These are phyloP conservation scores for Coendou prehensilis DNA, from an alignment of 2,797 vertebrate genomes.

Conservation along the genomic window DNA sequence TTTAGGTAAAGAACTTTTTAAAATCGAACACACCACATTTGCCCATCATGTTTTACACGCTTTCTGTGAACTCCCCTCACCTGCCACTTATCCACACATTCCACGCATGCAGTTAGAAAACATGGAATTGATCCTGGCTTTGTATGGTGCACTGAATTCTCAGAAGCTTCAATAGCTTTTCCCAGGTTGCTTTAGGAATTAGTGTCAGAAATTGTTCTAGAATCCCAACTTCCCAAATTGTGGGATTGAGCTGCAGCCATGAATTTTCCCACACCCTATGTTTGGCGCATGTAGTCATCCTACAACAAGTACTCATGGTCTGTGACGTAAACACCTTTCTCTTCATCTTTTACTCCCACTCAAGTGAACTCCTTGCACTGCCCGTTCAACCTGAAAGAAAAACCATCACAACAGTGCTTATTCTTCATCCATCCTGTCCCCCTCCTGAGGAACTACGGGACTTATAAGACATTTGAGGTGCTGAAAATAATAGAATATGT, in stretches of 20 bases:
- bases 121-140: too few species aligned
- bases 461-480: too few species aligned
- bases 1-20: too few species aligned
- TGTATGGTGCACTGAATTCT: too few species aligned
- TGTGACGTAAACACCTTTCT: not conserved
- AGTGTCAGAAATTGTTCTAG: not conserved
- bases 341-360: not conserved
- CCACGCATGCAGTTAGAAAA: not conserved
- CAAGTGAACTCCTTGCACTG: not conserved
- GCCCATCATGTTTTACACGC: too few species aligned
- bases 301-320: not conserved
- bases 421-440: too few species aligned
- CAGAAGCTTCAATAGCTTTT: not conserved
- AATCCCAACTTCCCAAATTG: not conserved
- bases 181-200: not conserved
- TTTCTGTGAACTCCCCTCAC: too few species aligned
- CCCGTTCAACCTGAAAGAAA: not conserved
- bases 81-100: not conserved
- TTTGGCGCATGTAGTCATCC: accelerated
- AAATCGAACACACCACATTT: too few species aligned
- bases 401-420: too few species aligned
- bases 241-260: not conserved
- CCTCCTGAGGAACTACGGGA: too few species aligned
- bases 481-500: too few species aligned
- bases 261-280: accelerated